Evolutionary conservation across 2,113 vertebrate species (phyloP).

Genomic region (Thomomys bottae): DNA sequence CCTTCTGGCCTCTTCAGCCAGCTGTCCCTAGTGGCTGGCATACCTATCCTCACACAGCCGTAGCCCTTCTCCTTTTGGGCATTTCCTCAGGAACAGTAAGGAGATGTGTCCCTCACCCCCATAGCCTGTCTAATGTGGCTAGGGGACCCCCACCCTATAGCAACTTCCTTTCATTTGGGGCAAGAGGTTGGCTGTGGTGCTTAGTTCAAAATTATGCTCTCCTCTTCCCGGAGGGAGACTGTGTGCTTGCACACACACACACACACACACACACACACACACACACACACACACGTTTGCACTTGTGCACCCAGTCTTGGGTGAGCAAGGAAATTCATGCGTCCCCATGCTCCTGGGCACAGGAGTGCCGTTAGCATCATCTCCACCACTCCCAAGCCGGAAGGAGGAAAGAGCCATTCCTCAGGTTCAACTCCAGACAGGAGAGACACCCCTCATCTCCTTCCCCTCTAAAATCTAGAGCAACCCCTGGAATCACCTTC

Average conservation of each 20-base stretch:
- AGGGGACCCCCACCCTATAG: background rate
- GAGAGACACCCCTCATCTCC: background rate
- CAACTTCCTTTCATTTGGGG: background rate
- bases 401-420: background rate
- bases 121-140: background rate
- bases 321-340: background rate
- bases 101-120: background rate
- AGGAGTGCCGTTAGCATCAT: background rate
- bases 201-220: background rate
- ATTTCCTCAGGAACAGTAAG: background rate
- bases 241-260: too few species aligned
- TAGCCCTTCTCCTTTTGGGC: background rate
- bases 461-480: background rate
- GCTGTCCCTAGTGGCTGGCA: background rate
- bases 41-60: background rate
- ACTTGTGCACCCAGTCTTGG: background rate
- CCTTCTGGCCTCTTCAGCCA: background rate
- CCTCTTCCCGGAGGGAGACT: background rate
- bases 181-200: background rate
- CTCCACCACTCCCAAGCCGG: background rate
- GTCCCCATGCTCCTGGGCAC: background rate
- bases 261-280: too few species aligned
- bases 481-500: conserved; percentile 49
- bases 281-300: too few species aligned
- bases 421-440: background rate